Evolutionary conservation across 2,797 vertebrate species (phyloP), one percentile per base, ranked within the genome.

Genomic region (Bradypus variegatus): DNA sequence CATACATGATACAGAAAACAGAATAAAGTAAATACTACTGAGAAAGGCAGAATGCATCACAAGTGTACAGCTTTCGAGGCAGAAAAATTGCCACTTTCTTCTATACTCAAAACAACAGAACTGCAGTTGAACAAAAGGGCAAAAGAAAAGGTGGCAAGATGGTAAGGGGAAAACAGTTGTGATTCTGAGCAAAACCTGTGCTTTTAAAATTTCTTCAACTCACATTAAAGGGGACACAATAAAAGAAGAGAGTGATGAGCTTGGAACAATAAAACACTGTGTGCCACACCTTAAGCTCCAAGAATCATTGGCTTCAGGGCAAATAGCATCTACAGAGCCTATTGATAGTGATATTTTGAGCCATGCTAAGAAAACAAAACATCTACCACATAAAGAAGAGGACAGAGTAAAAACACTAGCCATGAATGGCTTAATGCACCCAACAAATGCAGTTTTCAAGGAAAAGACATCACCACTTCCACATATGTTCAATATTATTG

Each of bases 401-500:
- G n/a, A 41, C 33, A 8, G 75, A 72, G 64, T 29, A 6, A 82
- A 67, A 73, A 55, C 64, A 29, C n/a, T 18, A 64, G 55, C 1
- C 25, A 12, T 1, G 10, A 31, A 6, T 19, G 19, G 14, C 27
- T 11, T 29, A 1, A 7, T 4, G 33, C 16, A 0, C 15, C 41
- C 48, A 12, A 36, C 0, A n/a, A 70, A 23, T 8, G 2, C 25
- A 33, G 31, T 78, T 45, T 65, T 45, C 67, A 33, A 58, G 86
- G 38, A 50, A 86, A 25, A 70, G 36, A 21, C 53, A 27, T 36
- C 36, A 29, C 5, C 10, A 38, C 16, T 8, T 36, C 13, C 64
- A 50, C 0, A 0, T 3, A 10, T 10, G 8, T 50, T 31, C 10
- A 8, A 15, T 10, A 8, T n/a, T n/a, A n/a, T n/a, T n/a, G n/a